A percentile compares a stretch with the other conserved stretches of the same genome.
Evolutionary conservation across 2,797 vertebrate species (phyloP).

Genomic region (Prionace glauca): DNA sequence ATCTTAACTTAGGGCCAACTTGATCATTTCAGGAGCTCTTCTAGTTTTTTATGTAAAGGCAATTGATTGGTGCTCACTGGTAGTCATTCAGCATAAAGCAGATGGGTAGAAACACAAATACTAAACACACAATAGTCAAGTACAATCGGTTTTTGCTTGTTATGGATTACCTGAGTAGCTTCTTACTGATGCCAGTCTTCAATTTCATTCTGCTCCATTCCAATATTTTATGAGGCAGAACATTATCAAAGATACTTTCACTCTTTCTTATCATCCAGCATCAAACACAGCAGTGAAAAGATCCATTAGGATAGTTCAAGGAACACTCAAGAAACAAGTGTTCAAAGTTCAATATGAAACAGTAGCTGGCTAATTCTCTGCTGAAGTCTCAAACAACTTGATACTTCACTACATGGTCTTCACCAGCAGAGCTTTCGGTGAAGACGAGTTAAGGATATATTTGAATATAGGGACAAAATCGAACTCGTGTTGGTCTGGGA

Average conservation of each 20-base stretch:
- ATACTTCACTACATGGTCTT: background rate
- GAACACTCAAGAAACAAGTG: too few species aligned
- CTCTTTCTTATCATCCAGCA: background rate
- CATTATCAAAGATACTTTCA: background rate
- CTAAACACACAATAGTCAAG: background rate
- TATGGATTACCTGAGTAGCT: background rate
- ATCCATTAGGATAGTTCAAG: too few species aligned
- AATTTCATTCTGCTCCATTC: background rate
- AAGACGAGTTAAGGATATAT: too few species aligned
- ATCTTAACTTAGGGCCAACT: background rate
- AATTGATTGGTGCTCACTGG: background rate
- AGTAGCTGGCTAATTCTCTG: background rate
- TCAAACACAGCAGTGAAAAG: too few species aligned
- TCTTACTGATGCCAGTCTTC: background rate
- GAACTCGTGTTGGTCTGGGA: too few species aligned
- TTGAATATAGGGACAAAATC: too few species aligned
- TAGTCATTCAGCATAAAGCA: background rate
- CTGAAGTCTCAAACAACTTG: background rate
- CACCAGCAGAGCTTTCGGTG: too few species aligned
- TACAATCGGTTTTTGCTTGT: background rate
- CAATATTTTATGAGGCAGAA: background rate
- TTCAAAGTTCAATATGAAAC: background rate
- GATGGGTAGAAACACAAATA: background rate
- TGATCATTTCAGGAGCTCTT: background rate
- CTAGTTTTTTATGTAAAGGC: background rate